Conservation (phyloP, 2,888 invertebrate species). For the Oxytorus armatus region DNA sequence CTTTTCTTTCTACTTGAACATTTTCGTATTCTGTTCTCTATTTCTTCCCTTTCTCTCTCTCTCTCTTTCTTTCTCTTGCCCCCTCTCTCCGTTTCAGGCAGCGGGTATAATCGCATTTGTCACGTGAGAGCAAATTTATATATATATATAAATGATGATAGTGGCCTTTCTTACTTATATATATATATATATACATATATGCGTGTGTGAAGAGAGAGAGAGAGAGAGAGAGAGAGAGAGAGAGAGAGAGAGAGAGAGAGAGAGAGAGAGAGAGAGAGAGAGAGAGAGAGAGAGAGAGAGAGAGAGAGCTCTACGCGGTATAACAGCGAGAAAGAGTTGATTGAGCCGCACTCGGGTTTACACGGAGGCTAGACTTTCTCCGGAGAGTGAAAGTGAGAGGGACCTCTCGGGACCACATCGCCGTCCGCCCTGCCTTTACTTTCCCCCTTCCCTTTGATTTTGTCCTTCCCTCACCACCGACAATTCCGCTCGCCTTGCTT, state of each 20-base stretch:
- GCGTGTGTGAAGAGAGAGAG: no score
- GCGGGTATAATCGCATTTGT: conserved; percentile 57
- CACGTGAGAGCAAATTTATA: conserved; percentile 43
- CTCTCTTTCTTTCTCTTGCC: not conserved
- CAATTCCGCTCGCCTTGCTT: conserved; percentile 73
- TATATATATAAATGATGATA: no score
- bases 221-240: conserved; percentile 10
- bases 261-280: conserved; percentile 36
- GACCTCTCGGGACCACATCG: conserved; percentile 70
- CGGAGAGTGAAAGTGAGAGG: conserved; percentile 83
- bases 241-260: conserved; percentile 4
- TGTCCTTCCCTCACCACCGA: conserved; percentile 28
- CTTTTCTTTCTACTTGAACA: conserved; percentile 56
- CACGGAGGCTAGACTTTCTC: conserved; percentile 80
- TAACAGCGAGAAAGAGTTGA: conserved; percentile 45
- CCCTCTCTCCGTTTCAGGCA: not conserved
- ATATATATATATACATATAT: no score
- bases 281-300: conserved; percentile 66
- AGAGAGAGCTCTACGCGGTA: conserved; percentile 34
- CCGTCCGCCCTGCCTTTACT: conserved; percentile 51
- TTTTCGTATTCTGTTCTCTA: conserved; percentile 43
- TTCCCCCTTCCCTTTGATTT: conserved; percentile 39
- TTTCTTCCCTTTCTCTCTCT: conserved; percentile 14
- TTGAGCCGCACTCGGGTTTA: conserved; percentile 47
- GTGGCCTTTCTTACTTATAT: no score